Evolutionary conservation across 2,888 invertebrate genomes (phyloP).

Genomic region (Myathropa florea): DNA sequence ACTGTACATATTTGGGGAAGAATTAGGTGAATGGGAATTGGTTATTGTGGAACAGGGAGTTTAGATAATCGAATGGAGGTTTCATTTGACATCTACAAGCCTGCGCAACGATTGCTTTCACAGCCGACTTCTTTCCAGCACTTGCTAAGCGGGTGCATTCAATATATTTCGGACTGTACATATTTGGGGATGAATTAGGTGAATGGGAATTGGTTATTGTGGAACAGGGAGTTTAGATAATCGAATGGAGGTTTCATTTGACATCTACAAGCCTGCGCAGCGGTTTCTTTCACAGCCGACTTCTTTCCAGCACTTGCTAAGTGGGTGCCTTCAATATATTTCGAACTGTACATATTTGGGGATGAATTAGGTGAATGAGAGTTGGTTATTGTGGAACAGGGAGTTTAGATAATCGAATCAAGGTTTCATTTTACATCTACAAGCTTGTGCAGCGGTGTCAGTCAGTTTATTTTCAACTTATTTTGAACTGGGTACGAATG

Average conservation of each 20-base stretch:
- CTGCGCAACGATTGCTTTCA: not conserved
- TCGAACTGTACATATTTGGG: not conserved
- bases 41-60: not conserved
- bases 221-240: slow-evolving; percentile 2
- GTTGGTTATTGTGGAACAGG: not conserved
- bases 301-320: not conserved
- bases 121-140: not conserved
- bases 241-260: not conserved
- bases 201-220: not conserved
- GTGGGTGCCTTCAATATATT: not conserved
- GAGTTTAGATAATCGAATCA: not conserved
- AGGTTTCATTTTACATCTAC: not conserved
- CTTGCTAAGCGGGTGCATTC: not conserved
- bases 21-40: not conserved
- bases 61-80: not conserved
- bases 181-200: too few relatives aligned
- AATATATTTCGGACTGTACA: not conserved
- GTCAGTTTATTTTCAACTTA: not conserved
- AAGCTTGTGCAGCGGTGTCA: not conserved
- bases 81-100: slow-evolving; percentile 17
- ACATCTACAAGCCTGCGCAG: slow-evolving; percentile 1
- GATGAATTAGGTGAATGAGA: too few relatives aligned
- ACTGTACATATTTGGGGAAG: not conserved
- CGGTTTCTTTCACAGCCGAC: not conserved
- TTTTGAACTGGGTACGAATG: too few relatives aligned